phyloP scores from a whole-genome alignment of 2,888 invertebrate species.

The Tachina grossa region DNA sequence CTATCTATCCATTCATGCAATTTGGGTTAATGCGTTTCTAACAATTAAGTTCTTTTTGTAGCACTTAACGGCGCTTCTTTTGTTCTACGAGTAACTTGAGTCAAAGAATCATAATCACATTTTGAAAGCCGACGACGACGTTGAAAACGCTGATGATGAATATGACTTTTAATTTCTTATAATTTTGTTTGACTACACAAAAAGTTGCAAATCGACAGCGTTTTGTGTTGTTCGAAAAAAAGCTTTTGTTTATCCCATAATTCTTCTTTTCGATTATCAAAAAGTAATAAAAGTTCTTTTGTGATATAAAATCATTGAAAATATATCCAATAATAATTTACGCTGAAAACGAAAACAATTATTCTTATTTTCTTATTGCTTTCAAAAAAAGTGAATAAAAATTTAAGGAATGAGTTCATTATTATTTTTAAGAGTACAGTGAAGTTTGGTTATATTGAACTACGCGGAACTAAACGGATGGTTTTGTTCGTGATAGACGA shows the following conservation, averaged over 20 bases:
- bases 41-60: conserved; percentile 64
- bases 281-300: conserved; percentile 33
- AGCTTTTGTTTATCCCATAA: not conserved
- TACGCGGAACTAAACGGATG: too few species aligned
- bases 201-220: conserved; percentile 46
- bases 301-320: not conserved
- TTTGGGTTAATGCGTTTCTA: conserved; percentile 69
- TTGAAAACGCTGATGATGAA: conserved; percentile 18
- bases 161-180: conserved; percentile 27
- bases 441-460: too few species aligned
- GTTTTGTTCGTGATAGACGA: too few species aligned
- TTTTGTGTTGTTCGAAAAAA: conserved; percentile 18
- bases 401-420: too few species aligned
- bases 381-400: too few species aligned
- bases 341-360: too few species aligned
- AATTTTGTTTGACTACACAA: conserved; percentile 43
- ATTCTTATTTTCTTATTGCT: too few species aligned
- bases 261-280: not conserved
- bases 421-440: too few species aligned
- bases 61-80: conserved; percentile 63
- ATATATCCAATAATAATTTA: not conserved
- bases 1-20: conserved; percentile 44
- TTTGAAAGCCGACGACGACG: conserved; percentile 7
- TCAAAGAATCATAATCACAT: conserved; percentile 42
- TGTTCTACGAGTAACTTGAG: conserved; percentile 1